Evolutionary conservation across 2,113 vertebrate genomes (phyloP).

Genomic region (Paratilapia polleni): DNA sequence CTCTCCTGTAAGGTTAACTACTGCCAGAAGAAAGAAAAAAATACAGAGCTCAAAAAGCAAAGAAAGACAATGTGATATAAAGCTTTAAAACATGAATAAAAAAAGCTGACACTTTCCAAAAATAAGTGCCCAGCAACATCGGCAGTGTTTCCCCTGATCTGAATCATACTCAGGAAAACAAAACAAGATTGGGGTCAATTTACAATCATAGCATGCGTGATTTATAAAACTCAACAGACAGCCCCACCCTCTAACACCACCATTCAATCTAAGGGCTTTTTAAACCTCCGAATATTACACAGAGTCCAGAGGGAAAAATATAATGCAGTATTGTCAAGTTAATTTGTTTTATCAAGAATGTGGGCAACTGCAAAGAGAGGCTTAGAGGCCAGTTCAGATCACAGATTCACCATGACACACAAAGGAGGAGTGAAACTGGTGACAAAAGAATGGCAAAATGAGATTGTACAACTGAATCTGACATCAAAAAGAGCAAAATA

Average conservation of each 20-base stretch:
- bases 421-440: not conserved
- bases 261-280: rapidly evolving
- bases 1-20: not conserved
- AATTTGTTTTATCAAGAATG: slow-evolving; percentile 8
- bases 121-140: too few relatives aligned
- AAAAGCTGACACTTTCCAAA: not conserved
- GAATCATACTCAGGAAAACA: slow-evolving; percentile 23
- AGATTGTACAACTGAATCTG: not conserved
- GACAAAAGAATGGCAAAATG: not conserved
- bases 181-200: slow-evolving; percentile 32
- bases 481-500: slow-evolving; percentile 4
- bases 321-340: not conserved
- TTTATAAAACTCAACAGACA: not conserved
- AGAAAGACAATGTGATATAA: not conserved
- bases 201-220: not conserved
- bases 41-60: not conserved
- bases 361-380: not conserved
- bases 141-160: not conserved
- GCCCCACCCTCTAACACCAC: too few relatives aligned
- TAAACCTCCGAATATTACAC: not conserved
- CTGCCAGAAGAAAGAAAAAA: not conserved
- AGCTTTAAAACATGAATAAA: not conserved
- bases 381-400: not conserved
- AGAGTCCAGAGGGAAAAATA: not conserved
- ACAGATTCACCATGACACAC: slow-evolving; percentile 7